Percentiles rank a stretch among this genome's conserved stretches.
Evolutionary conservation across 2,888 invertebrate species (phyloP).

Genomic region (Chrysodeixis includens): DNA sequence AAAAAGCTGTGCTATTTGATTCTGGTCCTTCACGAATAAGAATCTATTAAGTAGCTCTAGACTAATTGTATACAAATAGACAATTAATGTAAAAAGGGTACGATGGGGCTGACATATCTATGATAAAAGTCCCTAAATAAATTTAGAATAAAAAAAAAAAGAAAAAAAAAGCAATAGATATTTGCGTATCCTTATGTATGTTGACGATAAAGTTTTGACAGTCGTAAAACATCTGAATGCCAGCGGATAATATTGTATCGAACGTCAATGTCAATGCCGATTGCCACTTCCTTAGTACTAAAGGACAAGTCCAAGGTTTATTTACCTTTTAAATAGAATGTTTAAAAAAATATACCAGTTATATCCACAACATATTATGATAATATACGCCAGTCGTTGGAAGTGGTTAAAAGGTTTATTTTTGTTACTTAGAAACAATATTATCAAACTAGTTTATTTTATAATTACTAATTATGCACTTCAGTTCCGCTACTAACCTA

Average conservation of each 20-base stretch:
- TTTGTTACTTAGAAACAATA: background rate
- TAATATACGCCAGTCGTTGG: background rate
- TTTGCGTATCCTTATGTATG: background rate
- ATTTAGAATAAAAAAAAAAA: no score
- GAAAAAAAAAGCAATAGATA: background rate
- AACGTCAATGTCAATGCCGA: background rate
- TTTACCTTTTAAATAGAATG: background rate
- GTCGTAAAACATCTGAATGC: background rate
- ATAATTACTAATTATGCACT: background rate
- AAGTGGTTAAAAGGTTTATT: background rate
- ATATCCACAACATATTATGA: background rate
- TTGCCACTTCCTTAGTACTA: background rate
- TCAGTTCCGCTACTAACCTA: background rate
- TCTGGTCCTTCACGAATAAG: background rate
- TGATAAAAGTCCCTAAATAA: background rate
- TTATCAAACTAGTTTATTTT: background rate
- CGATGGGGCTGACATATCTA: background rate
- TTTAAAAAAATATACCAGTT: background rate
- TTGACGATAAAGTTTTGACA: background rate
- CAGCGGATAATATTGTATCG: background rate
- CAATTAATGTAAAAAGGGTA: background rate
- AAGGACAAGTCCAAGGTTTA: slow-evolving; percentile 4
- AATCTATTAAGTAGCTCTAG: background rate
- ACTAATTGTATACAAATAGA: background rate
- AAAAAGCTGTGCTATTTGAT: background rate